Evolutionary conservation across 2,113 vertebrate species (phyloP).

Genomic region (Dasyornis broadbenti): DNA sequence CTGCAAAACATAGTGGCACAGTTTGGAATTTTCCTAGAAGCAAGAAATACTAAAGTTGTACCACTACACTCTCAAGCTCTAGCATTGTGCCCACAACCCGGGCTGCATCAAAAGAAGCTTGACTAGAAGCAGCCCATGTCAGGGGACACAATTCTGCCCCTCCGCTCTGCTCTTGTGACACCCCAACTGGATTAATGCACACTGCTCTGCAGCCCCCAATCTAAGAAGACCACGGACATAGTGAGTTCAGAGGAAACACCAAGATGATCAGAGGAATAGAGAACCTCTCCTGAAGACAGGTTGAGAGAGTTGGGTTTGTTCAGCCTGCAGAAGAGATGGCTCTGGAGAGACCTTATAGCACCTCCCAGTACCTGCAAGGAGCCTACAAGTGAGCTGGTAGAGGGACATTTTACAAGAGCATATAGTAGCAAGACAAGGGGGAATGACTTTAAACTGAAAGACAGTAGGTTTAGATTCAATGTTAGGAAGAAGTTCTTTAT

Average conservation of each 20-base stretch:
- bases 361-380: not conserved
- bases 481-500: not conserved
- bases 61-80: not conserved
- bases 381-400: not conserved
- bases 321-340: not conserved
- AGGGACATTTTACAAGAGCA: not conserved
- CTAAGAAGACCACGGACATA: not conserved
- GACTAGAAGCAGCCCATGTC: accelerated
- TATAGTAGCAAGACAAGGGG: not conserved
- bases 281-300: not conserved
- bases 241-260: not conserved
- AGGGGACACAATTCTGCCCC: not conserved
- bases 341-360: not conserved
- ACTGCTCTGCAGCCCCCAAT: not conserved
- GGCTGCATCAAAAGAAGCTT: not conserved
- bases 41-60: not conserved
- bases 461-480: not conserved
- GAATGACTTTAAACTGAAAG: not conserved
- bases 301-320: not conserved
- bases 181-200: not conserved
- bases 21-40: not conserved
- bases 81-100: not conserved
- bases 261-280: not conserved
- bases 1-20: not conserved
- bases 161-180: not conserved